These are phyloP conservation scores for Tauraco erythrolophus DNA, from an alignment of 2,113 vertebrate genomes.

Conservation along the genomic window DNA sequence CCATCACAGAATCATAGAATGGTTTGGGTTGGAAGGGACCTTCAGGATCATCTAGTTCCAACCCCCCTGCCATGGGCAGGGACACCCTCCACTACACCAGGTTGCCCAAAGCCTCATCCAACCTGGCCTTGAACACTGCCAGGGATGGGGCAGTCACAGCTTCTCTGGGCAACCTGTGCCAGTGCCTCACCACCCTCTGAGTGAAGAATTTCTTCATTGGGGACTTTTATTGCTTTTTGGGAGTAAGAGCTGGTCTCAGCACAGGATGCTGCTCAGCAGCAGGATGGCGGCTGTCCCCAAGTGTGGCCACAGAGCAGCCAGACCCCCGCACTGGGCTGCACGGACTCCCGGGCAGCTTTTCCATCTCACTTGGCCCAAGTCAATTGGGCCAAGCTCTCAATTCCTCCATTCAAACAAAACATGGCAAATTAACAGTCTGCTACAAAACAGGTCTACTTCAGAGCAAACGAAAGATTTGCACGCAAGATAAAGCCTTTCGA, in stretches of 20 bases:
- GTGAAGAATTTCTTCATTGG: too few relatives aligned
- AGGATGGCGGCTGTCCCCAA: background rate
- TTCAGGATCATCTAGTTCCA: too few relatives aligned
- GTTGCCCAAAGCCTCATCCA: too few relatives aligned
- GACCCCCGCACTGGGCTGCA: background rate
- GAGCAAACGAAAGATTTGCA: background rate
- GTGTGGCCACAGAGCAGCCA: background rate
- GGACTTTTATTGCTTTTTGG: rapidly evolving
- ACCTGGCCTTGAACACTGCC: too few relatives aligned
- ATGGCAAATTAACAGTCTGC: background rate
- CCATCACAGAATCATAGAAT: too few relatives aligned
- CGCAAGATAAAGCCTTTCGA: background rate
- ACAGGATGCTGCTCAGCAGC: background rate
- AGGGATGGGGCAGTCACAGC: too few relatives aligned
- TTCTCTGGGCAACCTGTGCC: too few relatives aligned
- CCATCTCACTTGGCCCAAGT: rapidly evolving
- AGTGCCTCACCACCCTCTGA: too few relatives aligned
- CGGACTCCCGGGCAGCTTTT: background rate
- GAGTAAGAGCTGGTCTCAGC: background rate
- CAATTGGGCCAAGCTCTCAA: background rate
- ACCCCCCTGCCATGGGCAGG: too few relatives aligned
- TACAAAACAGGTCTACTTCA: background rate
- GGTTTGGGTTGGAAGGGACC: too few relatives aligned
- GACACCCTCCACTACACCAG: too few relatives aligned
- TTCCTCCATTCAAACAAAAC: background rate